phyloP scores from a whole-genome alignment of 2,113 vertebrate genomes.

The Tachysurus fulvidraco region DNA sequence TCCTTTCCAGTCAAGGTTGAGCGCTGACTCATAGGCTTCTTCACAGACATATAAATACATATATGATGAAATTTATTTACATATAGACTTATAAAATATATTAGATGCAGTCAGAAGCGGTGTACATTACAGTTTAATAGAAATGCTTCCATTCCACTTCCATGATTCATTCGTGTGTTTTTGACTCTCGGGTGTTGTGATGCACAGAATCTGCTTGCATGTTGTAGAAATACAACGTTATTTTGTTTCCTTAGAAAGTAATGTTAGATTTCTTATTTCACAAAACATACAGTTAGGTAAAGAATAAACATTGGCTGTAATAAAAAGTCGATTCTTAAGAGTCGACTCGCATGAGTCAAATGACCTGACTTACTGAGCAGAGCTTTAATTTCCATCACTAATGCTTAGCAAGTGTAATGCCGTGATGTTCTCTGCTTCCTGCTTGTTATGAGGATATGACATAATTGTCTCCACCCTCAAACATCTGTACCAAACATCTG shows the following conservation, averaged over 20 bases:
- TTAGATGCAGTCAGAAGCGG: not conserved
- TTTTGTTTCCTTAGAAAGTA: not conserved
- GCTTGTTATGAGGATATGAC: not conserved
- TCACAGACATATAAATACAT: too few species aligned
- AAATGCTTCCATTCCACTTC: not conserved
- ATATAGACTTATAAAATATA: too few species aligned
- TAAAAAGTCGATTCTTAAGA: not conserved
- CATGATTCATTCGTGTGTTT: too few species aligned
- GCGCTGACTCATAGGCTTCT: not conserved
- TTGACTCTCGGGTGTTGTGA: not conserved
- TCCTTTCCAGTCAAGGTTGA: not conserved
- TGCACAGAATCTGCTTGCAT: not conserved
- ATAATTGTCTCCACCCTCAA: conserved; percentile 18
- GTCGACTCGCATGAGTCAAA: not conserved
- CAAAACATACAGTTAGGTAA: not conserved
- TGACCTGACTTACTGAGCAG: not conserved
- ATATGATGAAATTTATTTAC: too few species aligned
- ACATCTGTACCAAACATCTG: too few species aligned
- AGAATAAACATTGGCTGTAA: not conserved
- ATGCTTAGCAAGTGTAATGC: conserved; percentile 32
- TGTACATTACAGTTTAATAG: not conserved
- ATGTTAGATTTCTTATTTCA: not conserved
- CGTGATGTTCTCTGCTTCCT: not conserved
- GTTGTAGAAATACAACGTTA: not conserved
- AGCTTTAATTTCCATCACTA: not conserved